Conservation (phyloP, 2,888 invertebrate species). For the Agrotis puta region DNA sequence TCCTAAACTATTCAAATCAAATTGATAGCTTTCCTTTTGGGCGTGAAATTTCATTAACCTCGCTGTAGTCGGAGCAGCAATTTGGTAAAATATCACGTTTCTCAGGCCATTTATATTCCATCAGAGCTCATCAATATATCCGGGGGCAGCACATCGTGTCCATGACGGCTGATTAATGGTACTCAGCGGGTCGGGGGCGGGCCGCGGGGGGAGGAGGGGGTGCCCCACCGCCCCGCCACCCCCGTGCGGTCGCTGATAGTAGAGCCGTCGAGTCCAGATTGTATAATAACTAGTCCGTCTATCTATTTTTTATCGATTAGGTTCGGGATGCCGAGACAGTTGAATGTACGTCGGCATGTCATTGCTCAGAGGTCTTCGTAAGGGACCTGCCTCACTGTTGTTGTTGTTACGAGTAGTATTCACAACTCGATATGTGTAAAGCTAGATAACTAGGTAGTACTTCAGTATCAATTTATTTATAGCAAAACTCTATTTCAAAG, state of each 20-base stretch:
- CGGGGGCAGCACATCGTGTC: slow-evolving; percentile 62
- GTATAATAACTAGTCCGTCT: slow-evolving; percentile 53
- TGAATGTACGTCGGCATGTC: slow-evolving; percentile 40
- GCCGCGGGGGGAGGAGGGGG: slow-evolving; percentile 24
- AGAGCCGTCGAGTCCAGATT: slow-evolving; percentile 55
- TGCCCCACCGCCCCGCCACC: neutral
- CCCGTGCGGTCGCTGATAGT: slow-evolving; percentile 31
- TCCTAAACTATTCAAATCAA: slow-evolving; percentile 37
- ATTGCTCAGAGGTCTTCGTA: slow-evolving; percentile 37
- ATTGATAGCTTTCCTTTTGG: slow-evolving; percentile 54
- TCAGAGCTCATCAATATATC: slow-evolving; percentile 67
- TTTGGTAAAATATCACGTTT: slow-evolving; percentile 68
- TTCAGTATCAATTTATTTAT: neutral
- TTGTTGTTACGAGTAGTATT: neutral
- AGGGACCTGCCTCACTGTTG: slow-evolving; percentile 11
- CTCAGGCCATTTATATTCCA: slow-evolving; percentile 67
- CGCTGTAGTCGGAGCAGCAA: slow-evolving; percentile 50
- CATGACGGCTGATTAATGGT: slow-evolving; percentile 71
- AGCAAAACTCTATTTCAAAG: neutral
- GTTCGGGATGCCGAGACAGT: slow-evolving; percentile 28
- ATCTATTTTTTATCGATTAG: slow-evolving; percentile 61
- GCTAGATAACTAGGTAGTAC: neutral
- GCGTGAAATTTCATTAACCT: slow-evolving; percentile 65
- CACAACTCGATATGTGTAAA: neutral
- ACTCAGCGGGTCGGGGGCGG: slow-evolving; percentile 58